Evolutionary conservation across 64 coral and sea anemone species (phyloP), one percentile per base, ranked within the genome.

Genomic region (Exaiptasia diaphana): DNA sequence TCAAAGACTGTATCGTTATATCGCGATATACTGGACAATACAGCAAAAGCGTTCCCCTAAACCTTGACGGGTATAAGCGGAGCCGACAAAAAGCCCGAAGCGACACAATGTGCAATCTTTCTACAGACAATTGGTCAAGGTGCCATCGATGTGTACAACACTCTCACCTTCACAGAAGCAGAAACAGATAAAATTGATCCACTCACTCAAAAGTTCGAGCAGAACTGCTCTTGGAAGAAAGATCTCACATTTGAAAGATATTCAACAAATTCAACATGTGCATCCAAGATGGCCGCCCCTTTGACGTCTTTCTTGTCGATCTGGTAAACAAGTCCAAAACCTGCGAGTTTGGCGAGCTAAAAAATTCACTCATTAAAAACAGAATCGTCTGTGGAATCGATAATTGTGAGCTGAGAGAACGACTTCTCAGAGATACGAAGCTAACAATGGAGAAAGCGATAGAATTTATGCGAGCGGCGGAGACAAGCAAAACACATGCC

Each of bases 191-290:
- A 93, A 75, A 50, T 83, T n/a, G 77, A 83, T 34, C 74, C 53
- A n/a, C 33, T 93, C 7, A 67, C 83, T 15, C 32, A 18, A 18
- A 87, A 88, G 64, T 83, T 80, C 61, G 84, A 93, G 28, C 71
- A 67, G 15, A 83, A 93, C 72, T 85, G 80, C 50, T 59, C 79
- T 13, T 44, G 65, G 14, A 87, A 94, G 53, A 86, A 87, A 79
- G 88, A 93, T 65, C 75, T 88, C 15, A 93, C 76, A 24, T 93
- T 88, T 35, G 91, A 93, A 78, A 58, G 71, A 54, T 88, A 83
- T 53, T n/a, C n/a, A n/a, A n/a, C n/a, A 46, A 71, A 17, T 87
- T 93, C 78, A 82, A 71, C 49, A 68, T 67, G 21, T 86, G 50
- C 21, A 65, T n/a, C 46, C 83, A 93, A 75, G 82, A 92, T 80